Base-by-base conservation (phyloP, 2,797 vertebrate genomes). In the Hippopotamyrus pictus region DNA sequence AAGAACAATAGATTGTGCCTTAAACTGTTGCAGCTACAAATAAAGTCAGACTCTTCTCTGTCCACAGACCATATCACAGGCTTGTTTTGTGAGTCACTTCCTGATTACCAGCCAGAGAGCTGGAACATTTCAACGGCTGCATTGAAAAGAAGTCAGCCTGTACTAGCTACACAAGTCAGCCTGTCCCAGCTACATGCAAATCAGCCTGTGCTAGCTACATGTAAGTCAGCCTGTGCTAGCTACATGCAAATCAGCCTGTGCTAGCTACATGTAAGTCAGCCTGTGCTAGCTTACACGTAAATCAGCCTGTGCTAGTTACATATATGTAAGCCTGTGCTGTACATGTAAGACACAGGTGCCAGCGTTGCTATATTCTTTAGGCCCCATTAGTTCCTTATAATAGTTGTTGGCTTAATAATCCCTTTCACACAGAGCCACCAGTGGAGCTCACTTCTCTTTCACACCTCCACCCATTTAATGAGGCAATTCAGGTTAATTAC, bases 401-500 rank as follows among this genome's bases (percentile, higher is more conserved):
- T 79, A 46, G 17, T 79, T 79, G 14, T 79, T 79, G 33, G 73
- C 6, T 79, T 53, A 86, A 50, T 86, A 54, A 33, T 53, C 51
- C 25, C 46, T 83, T 44, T 83, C n/a, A n/a, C 1, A 25, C 85
- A 53, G 12, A 87, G 14, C 29, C 14, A 29, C 2, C 11, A 7
- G 33, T 37, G 33, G n/a, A 59, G 9, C 25, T 22, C 25, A 37
- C 50, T 37, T 84, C 51, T 14, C 29, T 87, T 87, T 59, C 29
- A 87, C 51, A 59, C 17, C 33, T 87, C 33, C 53, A 11, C 85
- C 53, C 33, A 19, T 37, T 87, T 84, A 57, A n/a, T 87, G 29
- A 57, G 33, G 29, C 85, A 33, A n/a, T 57, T 87, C 29, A 37
- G 53, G 53, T 87, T 87, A 87, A 59, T 87, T 87, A 87, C 85